A percentile compares a stretch with the other conserved stretches of the same genome.
These are phyloP conservation scores for Hippolais icterina DNA, from an alignment of 2,113 vertebrate genomes.

Conservation along the genomic window DNA sequence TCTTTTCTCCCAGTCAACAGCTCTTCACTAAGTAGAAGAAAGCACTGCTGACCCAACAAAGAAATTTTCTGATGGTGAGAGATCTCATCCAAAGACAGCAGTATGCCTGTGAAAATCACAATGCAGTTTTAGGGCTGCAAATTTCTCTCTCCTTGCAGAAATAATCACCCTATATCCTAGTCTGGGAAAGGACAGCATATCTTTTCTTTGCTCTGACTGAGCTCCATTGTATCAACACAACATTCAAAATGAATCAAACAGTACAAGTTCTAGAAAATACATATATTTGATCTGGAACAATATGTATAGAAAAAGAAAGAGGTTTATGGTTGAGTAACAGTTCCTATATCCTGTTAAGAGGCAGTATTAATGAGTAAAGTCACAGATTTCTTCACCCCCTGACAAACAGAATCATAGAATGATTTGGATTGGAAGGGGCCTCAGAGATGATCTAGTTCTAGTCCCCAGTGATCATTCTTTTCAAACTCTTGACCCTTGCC, in stretches of 20 bases:
- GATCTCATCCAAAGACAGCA: neutral
- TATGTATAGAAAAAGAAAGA: neutral
- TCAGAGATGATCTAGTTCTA: neutral
- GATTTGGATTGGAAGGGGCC: neutral
- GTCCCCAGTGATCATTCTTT: neutral
- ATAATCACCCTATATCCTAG: neutral
- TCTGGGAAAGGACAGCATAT: neutral
- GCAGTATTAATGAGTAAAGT: neutral
- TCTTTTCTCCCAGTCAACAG: neutral
- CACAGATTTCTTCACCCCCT: neutral
- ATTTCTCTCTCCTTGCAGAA: neutral
- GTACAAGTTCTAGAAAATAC: neutral
- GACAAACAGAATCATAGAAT: neutral
- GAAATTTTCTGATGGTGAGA: neutral
- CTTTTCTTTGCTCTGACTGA: neutral
- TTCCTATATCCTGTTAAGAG: neutral
- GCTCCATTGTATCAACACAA: fast-evolving
- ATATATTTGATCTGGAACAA: neutral
- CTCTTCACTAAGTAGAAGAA: neutral
- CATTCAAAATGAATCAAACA: neutral
- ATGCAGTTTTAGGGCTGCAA: neutral
- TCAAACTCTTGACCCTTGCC: neutral
- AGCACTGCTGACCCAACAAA: neutral
- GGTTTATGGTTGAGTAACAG: neutral
- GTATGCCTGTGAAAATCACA: neutral